Base-by-base conservation (phyloP, 2,888 invertebrate species). In the Athripsodes cinereus region DNA sequence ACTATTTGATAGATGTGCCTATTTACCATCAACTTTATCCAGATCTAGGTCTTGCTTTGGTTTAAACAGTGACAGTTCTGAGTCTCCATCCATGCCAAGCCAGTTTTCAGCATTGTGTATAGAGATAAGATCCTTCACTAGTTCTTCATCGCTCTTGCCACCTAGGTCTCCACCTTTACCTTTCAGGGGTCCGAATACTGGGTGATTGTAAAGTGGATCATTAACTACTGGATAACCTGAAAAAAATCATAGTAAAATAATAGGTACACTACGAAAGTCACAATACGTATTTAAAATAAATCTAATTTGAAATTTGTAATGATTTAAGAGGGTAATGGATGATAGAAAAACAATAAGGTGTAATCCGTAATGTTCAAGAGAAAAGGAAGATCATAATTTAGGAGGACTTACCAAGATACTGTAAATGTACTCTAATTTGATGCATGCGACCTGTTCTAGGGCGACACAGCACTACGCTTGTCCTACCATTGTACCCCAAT, bases 391-490 rank as follows among this genome's bases (percentile, higher is more conserved):
- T n/a, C n/a, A n/a, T n/a, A n/a, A n/a, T n/a, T n/a, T 19, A 5
- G 8, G 31, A 11, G 16, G 21, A 52, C 47, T 50, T 71, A 93
- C 95, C 98, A 68, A 99, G 81, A 74, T 91, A 99, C 76, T 99
- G 99, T 63, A 98, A 83, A 75, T 99, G 99, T 26, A 99, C 96
- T 64, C 99, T 83, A 67, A 99, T 99, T 78, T 99, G 99, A 74
- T 99, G 99, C 88, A 98, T 99, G 63, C 99, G 81, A 1, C 99
- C 99, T 1, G 98, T 98, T 69, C 90, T 88, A 1, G 98, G 98
- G 69, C 88, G 87, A 78, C 96, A 97, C 34, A 91, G 82, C 8
- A 99, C 96, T 22, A 97, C 91, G 69, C 97, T 97, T 0, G 93
- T 90, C 69, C 86, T 88, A 2, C 88, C 87, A 74, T 96, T 93